Percentiles rank a stretch among this genome's conserved stretches.
phyloP scores from a whole-genome alignment of 2,888 invertebrate species.

The Resseliella maxima region DNA sequence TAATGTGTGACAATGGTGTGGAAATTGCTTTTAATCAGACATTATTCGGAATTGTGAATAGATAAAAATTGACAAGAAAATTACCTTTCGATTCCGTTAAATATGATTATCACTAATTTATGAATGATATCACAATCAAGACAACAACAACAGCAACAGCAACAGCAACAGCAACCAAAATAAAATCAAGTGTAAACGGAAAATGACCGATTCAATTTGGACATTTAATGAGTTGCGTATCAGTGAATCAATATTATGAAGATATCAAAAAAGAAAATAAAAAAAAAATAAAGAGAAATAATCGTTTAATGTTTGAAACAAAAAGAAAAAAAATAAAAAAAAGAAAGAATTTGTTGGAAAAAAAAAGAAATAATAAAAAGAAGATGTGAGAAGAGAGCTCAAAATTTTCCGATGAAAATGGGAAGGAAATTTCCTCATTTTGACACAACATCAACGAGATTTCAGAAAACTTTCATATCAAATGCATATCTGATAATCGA shows the following conservation, averaged over 20 bases:
- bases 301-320: not conserved
- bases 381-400: no score
- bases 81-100: no score
- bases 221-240: not conserved
- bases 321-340: not conserved
- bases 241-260: not conserved
- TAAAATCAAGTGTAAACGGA: not conserved
- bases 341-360: no score
- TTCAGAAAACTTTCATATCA: not conserved
- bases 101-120: no score
- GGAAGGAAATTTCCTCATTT: not conserved
- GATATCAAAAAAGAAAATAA: not conserved
- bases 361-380: no score
- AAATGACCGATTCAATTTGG: not conserved
- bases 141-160: no score
- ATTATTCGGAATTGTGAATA: not conserved
- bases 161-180: no score
- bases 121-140: no score
- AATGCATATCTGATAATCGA: slow-evolving; percentile 51
- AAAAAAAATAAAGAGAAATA: not conserved
- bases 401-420: not conserved
- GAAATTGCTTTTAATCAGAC: not conserved
- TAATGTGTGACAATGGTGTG: not conserved
- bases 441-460: not conserved
- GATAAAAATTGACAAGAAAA: not conserved